phyloP scores from a whole-genome alignment of 2,113 vertebrate species.

The Cichladusa arquata region DNA sequence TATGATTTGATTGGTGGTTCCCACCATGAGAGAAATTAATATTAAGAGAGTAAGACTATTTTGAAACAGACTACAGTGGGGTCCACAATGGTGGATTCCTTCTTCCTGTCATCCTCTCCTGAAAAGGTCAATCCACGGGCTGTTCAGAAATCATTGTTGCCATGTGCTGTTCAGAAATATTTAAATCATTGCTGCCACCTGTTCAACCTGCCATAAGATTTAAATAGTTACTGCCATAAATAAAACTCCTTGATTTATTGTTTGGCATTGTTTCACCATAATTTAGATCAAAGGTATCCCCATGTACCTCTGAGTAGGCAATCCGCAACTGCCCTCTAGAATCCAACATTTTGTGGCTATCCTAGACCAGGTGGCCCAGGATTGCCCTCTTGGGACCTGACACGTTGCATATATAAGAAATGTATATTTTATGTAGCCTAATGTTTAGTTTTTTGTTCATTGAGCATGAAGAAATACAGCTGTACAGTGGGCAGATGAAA shows the following conservation, averaged over 20 bases:
- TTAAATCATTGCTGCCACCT: not conserved
- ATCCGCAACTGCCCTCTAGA: not conserved
- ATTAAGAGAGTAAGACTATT: not conserved
- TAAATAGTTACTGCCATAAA: not conserved
- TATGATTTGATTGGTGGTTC: not conserved
- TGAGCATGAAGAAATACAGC: not conserved
- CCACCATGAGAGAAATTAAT: not conserved
- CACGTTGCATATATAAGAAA: not conserved
- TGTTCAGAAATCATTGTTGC: not conserved
- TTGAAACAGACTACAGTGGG: not conserved
- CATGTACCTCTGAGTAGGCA: not conserved
- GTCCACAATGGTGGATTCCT: not conserved
- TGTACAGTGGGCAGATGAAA: not conserved
- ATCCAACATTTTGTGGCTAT: not conserved
- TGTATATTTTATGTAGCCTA: not conserved
- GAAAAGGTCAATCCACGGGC: accelerated
- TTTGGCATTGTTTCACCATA: not conserved
- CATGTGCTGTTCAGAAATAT: not conserved
- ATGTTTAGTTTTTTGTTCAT: not conserved
- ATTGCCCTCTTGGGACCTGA: not conserved
- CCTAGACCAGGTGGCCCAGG: not conserved
- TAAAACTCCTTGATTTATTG: not conserved
- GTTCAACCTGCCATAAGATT: not conserved
- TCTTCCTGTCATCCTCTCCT: not conserved
- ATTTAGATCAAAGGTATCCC: not conserved